Conservation (phyloP, 2,797 vertebrate species). For the Siniperca scherzeri region DNA sequence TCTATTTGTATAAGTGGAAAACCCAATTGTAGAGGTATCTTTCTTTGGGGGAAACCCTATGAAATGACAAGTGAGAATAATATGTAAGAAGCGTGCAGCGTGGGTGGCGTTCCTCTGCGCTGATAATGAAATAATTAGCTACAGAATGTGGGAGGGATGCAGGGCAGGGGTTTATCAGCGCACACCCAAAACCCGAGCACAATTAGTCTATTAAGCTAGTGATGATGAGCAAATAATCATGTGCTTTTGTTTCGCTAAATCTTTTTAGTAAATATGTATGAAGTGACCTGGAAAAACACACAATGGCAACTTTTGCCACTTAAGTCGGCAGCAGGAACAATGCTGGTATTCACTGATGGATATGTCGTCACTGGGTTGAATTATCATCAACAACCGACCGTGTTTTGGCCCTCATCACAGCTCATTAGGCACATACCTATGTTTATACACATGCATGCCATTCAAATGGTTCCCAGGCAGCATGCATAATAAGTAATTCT, state of each 20-base stretch:
- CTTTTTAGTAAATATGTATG: slow-evolving; percentile 65
- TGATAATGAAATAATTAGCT: slow-evolving; percentile 76
- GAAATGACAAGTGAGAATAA: not conserved
- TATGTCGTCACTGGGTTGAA: slow-evolving; percentile 36
- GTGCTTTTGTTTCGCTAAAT: slow-evolving; percentile 45
- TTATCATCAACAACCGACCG: slow-evolving; percentile 55
- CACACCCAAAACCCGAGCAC: slow-evolving; percentile 45
- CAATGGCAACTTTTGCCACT: slow-evolving; percentile 80
- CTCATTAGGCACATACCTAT: slow-evolving; percentile 33
- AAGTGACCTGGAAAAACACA: slow-evolving; percentile 80
- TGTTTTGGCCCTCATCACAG: slow-evolving; percentile 35
- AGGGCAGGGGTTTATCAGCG: slow-evolving; percentile 39
- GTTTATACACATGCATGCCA: slow-evolving; percentile 3
- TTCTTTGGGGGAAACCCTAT: not conserved
- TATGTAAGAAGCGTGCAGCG: not conserved
- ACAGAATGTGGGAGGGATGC: slow-evolving; percentile 21
- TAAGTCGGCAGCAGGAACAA: slow-evolving; percentile 70
- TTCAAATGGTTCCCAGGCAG: slow-evolving; percentile 31
- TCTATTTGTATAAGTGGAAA: no score
- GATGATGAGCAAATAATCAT: slow-evolving; percentile 49
- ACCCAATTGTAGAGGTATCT: no score
- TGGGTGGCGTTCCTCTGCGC: not conserved
- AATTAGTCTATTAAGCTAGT: slow-evolving; percentile 53
- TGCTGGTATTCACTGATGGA: slow-evolving; percentile 61
- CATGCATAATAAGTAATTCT: not conserved